Conservation (phyloP, 2,888 invertebrate species). For the Meloe dianella region DNA sequence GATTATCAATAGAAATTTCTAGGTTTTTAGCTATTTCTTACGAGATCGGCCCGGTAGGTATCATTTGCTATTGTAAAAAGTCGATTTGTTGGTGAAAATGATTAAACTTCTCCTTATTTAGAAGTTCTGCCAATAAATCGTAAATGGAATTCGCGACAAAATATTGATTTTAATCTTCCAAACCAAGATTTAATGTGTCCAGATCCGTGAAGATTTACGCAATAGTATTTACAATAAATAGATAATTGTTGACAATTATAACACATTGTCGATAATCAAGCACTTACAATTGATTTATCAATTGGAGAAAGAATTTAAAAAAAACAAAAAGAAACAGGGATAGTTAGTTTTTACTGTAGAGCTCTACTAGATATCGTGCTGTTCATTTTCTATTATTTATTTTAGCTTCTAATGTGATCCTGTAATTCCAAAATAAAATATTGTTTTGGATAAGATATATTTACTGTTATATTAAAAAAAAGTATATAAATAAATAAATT, state of each 20-base stretch:
- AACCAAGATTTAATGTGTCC: background rate
- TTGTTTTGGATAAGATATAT: constrained; percentile 3
- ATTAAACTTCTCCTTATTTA: background rate
- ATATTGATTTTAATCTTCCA: background rate
- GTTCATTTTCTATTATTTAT: background rate
- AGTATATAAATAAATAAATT: constrained; percentile 5
- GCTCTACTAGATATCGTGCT: background rate
- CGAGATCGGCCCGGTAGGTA: too few relatives aligned
- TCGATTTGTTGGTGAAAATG: constrained; percentile 7
- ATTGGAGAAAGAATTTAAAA: background rate
- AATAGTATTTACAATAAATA: background rate
- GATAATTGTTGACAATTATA: background rate
- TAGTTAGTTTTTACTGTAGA: background rate
- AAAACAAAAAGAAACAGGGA: background rate
- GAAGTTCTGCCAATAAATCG: constrained; percentile 1
- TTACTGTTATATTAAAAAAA: background rate
- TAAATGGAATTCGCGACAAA: background rate
- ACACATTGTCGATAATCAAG: background rate
- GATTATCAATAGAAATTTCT: too few relatives aligned
- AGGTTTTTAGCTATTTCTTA: too few relatives aligned
- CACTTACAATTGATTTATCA: background rate
- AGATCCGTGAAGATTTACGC: background rate
- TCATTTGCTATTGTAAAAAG: background rate
- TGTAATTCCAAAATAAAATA: background rate
- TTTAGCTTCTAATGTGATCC: background rate